Base-by-base conservation (phyloP, 2,888 invertebrate species). In the Agrilus mali region DNA sequence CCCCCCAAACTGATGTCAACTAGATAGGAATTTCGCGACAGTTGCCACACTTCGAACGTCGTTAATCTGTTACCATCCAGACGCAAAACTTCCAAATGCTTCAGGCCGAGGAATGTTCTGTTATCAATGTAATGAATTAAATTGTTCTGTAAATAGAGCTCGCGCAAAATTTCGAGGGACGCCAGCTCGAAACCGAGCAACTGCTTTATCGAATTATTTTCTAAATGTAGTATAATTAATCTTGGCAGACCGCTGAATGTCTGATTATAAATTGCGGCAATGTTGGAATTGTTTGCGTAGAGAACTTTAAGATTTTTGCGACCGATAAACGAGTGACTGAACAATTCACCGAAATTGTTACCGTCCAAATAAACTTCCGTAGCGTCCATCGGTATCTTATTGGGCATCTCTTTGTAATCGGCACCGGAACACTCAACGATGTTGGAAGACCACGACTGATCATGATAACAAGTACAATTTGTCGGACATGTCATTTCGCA, bases 401-500 rank as follows among this genome's bases (percentile, higher is more conserved):
- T 82, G 12, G 92, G 92, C 74, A 92, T 81, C 64, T 80, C 81
- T 16, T 79, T 76, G 69, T 88, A 88, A 47, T 82, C 82, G 31
- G 82, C 80, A 44, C 75, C 80, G 14, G 87, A 87, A 68, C 93
- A 93, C 67, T 90, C 89, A 53, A 93, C 92, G 53, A 93, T 86
- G 64, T 93, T 93, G 2, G 88, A 86, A 15, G 86, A 82, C 90
- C 93, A 94, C 42, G 86, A 82, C 60, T 88, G 86, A 70, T 95
- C 93, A 64, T 92, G 90, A 71, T 90, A 94, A 64, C 95, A 95
- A 47, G 86, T 86, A 72, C 95, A 95, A 65, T 90, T 89, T 37
- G 76, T 77, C 38, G 95, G 95, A 65, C 95, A 95, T 53, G 87
- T 90, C 87, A 93, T 93, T 72, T 93, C 89, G 72, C 95, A 95